These are phyloP conservation scores for Campylomormyrus numenius DNA, from an alignment of 2,113 vertebrate genomes.

Conservation along the genomic window DNA sequence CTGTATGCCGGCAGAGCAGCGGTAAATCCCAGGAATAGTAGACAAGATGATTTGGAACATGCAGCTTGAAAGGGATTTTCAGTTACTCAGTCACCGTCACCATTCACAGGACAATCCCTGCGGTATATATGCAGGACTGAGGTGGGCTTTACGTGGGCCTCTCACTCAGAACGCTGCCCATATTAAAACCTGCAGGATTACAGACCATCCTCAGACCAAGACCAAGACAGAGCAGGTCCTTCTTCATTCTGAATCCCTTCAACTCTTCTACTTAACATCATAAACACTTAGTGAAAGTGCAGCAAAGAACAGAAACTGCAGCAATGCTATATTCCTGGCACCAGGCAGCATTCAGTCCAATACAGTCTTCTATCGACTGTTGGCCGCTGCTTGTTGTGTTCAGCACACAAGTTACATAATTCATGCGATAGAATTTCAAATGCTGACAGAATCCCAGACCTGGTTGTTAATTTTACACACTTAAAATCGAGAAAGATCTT, in stretches of 20 bases:
- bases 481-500: not conserved
- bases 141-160: not conserved
- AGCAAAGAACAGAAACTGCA: not conserved
- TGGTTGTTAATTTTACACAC: slow-evolving; percentile 10
- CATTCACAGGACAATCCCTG: not conserved
- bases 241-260: not conserved
- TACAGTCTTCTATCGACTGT: not conserved
- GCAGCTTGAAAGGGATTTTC: not conserved
- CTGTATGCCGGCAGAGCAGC: not conserved
- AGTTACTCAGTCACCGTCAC: not conserved
- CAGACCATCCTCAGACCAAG: not conserved
- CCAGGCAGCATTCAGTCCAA: not conserved
- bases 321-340: not conserved
- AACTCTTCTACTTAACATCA: not conserved
- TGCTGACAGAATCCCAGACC: slow-evolving; percentile 10
- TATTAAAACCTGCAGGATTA: not conserved
- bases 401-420: not conserved
- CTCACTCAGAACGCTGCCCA: not conserved
- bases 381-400: not conserved
- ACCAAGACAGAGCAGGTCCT: not conserved
- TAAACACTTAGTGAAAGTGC: not conserved
- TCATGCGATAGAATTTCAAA: not conserved
- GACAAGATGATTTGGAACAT: not conserved
- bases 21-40: not conserved
- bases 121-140: not conserved